Evolutionary conservation across 2,113 vertebrate species (phyloP).

Genomic region (Atractosteus spatula): DNA sequence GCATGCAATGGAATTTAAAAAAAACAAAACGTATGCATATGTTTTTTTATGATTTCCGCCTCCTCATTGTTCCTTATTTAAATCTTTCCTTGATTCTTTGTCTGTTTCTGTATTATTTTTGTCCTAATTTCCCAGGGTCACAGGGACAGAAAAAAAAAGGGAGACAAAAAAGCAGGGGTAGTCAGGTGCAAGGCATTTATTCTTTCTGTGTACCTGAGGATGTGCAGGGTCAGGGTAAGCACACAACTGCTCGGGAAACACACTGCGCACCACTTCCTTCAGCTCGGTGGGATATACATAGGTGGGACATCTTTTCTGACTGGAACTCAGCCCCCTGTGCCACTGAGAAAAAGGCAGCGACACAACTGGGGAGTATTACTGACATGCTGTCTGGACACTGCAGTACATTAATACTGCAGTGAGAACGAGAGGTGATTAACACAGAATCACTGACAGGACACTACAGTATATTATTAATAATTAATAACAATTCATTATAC

Average conservation of each 20-base stretch:
- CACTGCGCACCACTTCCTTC: conserved; percentile 17
- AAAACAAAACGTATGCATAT: not conserved
- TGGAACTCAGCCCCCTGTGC: not conserved
- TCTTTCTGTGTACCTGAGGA: conserved; percentile 2
- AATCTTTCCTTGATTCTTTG: not conserved
- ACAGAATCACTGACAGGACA: not conserved
- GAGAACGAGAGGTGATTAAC: not conserved
- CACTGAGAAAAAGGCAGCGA: conserved; percentile 1
- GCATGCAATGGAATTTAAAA: not conserved
- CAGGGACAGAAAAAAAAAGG: not conserved
- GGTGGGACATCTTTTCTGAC: not conserved
- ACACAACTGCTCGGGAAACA: conserved; percentile 16
- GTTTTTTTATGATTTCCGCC: not conserved
- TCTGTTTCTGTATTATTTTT: not conserved
- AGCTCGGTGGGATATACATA: conserved; percentile 20
- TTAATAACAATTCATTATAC: too few species aligned
- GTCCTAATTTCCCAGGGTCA: not conserved
- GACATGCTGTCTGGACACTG: too few species aligned
- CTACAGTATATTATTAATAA: not conserved
- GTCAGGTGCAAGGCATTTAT: not conserved
- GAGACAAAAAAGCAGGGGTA: not conserved
- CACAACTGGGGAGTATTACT: not conserved
- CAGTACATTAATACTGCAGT: too few species aligned
- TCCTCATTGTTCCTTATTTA: not conserved
- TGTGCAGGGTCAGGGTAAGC: conserved; percentile 22